A percentile compares a stretch with the other conserved stretches of the same genome.
These are phyloP conservation scores for Psilopogon haemacephalus DNA, from an alignment of 2,113 vertebrate species.

Conservation along the genomic window DNA sequence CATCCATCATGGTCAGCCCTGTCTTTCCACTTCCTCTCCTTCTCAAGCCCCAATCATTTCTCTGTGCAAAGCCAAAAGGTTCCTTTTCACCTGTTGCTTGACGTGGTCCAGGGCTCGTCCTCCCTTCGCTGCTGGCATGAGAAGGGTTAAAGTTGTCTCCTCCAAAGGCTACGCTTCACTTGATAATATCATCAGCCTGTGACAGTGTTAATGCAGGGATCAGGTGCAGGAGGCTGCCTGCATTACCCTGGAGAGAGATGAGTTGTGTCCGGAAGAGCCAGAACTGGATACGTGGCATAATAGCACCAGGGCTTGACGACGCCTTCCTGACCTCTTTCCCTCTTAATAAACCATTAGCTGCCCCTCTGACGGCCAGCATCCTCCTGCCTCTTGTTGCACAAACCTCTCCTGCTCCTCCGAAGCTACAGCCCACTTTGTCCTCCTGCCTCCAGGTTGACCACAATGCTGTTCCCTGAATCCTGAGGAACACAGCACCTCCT, in stretches of 20 bases:
- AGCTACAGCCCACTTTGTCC: accelerated
- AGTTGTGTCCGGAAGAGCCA: slow-evolving; percentile 27
- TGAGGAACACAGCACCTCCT: background rate
- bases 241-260: slow-evolving; percentile 62
- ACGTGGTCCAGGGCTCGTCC: accelerated
- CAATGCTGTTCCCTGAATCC: background rate
- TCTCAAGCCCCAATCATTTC: background rate
- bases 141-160: slow-evolving; percentile 48
- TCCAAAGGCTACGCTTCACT: slow-evolving; percentile 22
- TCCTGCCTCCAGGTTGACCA: accelerated
- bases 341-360: background rate
- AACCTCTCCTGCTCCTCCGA: background rate
- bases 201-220: slow-evolving; percentile 62
- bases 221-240: slow-evolving; percentile 28
- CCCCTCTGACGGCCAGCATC: background rate
- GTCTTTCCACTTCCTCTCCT: background rate
- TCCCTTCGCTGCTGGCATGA: accelerated
- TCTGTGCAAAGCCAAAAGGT: background rate
- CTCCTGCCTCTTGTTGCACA: background rate
- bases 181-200: slow-evolving; percentile 61
- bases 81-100: background rate
- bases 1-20: background rate
- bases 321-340: slow-evolving; percentile 29
- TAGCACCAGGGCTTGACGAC: background rate
- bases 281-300: background rate